phyloP scores from a whole-genome alignment of 2,888 invertebrate species.

The Stenoptilia bipunctidactyla region DNA sequence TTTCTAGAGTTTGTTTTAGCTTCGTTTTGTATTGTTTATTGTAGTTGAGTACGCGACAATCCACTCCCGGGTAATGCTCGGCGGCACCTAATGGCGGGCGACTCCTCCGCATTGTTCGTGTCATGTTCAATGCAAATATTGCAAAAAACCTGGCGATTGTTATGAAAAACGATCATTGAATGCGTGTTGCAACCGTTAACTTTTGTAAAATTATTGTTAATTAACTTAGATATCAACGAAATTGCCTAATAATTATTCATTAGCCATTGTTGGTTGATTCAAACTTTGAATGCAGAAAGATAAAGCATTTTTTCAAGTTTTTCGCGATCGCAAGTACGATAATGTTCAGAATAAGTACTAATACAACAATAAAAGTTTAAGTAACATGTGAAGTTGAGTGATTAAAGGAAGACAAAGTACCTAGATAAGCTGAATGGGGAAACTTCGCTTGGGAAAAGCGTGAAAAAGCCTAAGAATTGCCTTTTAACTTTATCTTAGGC shows the following conservation, averaged over 20 bases:
- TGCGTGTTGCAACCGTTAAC: conserved; percentile 26
- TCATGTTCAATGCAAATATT: conserved; percentile 47
- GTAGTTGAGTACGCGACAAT: conserved; percentile 54
- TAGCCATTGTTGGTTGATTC: not conserved
- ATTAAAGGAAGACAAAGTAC: not conserved
- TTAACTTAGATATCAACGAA: conserved; percentile 39
- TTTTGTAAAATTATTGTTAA: conserved; percentile 32
- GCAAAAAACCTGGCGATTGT: conserved; percentile 55
- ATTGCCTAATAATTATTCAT: conserved; percentile 3
- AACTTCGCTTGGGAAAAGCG: not conserved
- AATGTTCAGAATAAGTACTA: not conserved
- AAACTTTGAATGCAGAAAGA: not conserved
- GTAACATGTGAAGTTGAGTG: conserved; percentile 1
- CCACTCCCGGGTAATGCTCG: conserved; percentile 62
- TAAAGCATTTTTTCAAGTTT: not conserved
- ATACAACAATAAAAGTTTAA: not conserved
- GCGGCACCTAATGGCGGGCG: conserved; percentile 17
- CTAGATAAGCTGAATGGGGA: not conserved
- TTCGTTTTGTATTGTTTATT: conserved; percentile 67
- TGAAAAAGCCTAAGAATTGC: not conserved
- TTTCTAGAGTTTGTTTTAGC: conserved; percentile 63
- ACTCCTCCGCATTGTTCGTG: conserved; percentile 47
- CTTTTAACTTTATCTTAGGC: not conserved
- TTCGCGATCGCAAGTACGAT: conserved; percentile 2
- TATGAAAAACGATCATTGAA: conserved; percentile 41